Evolutionary conservation across 2,797 vertebrate genomes (phyloP).

Genomic region (Tympanoctomys barrerae): DNA sequence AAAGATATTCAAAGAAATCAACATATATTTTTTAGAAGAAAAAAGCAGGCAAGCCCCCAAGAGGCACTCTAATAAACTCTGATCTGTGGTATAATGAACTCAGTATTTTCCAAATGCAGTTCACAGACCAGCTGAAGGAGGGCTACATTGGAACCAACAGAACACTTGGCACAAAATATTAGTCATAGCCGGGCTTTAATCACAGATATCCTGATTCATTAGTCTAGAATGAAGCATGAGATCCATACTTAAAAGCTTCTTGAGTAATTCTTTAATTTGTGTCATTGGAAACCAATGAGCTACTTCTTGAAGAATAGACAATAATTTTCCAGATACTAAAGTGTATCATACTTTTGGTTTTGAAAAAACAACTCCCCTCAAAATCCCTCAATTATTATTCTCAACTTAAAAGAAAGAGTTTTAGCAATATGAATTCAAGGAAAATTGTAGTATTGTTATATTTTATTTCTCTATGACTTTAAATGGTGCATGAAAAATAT

Average conservation of each 20-base stretch:
- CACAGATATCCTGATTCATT: not conserved
- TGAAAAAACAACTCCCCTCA: not conserved
- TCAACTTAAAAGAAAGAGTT: not conserved
- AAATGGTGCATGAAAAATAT: not conserved
- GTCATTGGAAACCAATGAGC: not conserved
- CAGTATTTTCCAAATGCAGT: not conserved
- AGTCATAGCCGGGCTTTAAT: not conserved
- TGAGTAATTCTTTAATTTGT: not conserved
- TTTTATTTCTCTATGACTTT: not conserved
- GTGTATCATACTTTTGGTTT: not conserved
- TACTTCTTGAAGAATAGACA: not conserved
- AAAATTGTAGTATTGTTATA: not conserved
- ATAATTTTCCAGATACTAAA: not conserved
- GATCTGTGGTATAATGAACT: not conserved
- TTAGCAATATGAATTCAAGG: not conserved
- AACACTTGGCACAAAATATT: not conserved
- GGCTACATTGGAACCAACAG: too few species aligned
- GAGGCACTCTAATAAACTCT: not conserved
- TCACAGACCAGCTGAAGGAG: accelerated
- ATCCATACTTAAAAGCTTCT: not conserved
- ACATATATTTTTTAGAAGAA: not conserved
- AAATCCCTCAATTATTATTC: not conserved
- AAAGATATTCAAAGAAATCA: not conserved
- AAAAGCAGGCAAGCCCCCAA: accelerated
- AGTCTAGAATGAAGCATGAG: not conserved